A percentile compares a stretch with the other conserved stretches of the same genome.
These are phyloP conservation scores for Conistra vaccinii DNA, from an alignment of 2,888 invertebrate species.

Conservation along the genomic window DNA sequence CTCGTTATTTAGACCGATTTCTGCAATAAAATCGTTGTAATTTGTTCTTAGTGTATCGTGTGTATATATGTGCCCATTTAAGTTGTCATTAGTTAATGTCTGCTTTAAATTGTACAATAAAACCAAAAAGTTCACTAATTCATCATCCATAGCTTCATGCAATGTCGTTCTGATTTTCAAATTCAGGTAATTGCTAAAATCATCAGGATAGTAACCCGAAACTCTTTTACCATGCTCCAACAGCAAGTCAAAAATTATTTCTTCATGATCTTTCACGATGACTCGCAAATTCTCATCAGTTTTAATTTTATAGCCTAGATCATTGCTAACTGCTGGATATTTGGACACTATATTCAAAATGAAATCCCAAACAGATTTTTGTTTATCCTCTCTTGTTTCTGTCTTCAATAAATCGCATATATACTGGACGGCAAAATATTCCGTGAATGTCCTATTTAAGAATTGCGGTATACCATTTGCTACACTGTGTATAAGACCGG, in stretches of 20 bases:
- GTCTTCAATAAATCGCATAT: constrained; percentile 21
- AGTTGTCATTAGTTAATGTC: neutral
- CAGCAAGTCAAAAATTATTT: constrained; percentile 22
- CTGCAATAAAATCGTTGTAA: too few species aligned
- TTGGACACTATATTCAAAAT: constrained; percentile 14
- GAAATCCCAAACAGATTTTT: constrained; percentile 13
- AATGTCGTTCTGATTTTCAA: neutral
- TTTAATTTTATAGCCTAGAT: constrained; percentile 27
- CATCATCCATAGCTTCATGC: neutral
- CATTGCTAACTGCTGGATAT: neutral
- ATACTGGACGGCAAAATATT: constrained; percentile 52
- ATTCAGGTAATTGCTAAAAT: constrained; percentile 13
- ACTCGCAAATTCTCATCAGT: neutral
- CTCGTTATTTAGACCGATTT: too few species aligned
- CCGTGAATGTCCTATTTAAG: constrained; percentile 49
- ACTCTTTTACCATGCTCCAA: constrained; percentile 17
- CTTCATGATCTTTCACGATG: neutral
- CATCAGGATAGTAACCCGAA: neutral
- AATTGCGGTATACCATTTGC: constrained; percentile 42
- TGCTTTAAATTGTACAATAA: constrained; percentile 14
- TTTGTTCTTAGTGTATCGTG: too few species aligned
- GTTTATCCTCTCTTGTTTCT: neutral
- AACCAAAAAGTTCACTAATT: neutral
- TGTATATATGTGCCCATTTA: too few species aligned
- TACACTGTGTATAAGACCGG: constrained; percentile 38